Evolutionary conservation across 2,113 vertebrate species (phyloP).

Genomic region (Casuarius casuarius): DNA sequence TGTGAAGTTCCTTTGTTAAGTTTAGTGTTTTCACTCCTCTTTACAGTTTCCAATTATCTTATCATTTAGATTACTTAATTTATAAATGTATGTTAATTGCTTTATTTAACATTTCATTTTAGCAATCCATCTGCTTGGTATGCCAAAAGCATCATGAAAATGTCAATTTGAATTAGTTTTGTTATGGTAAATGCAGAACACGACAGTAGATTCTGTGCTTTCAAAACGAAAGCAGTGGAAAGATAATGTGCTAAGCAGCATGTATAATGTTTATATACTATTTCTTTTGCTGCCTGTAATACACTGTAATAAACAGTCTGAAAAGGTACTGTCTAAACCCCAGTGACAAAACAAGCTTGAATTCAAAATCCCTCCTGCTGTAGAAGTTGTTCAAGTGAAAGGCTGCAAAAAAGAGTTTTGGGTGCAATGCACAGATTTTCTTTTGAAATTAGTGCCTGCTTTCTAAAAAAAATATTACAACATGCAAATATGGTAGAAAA

Average conservation of each 20-base stretch:
- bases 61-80: neutral
- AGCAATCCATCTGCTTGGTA: neutral
- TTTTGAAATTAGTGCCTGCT: neutral
- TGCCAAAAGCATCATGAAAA: neutral
- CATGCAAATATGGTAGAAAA: neutral
- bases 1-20: neutral
- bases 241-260: neutral
- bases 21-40: neutral
- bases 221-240: neutral
- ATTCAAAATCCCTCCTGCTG: neutral
- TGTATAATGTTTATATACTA: neutral
- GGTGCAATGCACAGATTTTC: neutral
- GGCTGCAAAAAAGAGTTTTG: neutral
- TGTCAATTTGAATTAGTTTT: neutral
- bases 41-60: neutral
- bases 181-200: neutral
- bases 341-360: neutral
- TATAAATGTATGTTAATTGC: neutral
- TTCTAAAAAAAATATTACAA: neutral
- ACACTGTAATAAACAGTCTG: neutral
- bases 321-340: neutral
- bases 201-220: neutral
- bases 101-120: slow-evolving; percentile 20
- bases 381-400: neutral
- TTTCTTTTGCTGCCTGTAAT: neutral